Conservation (phyloP, 64 coral and sea anemone species). For the Dendrophyllia cribrosa region DNA sequence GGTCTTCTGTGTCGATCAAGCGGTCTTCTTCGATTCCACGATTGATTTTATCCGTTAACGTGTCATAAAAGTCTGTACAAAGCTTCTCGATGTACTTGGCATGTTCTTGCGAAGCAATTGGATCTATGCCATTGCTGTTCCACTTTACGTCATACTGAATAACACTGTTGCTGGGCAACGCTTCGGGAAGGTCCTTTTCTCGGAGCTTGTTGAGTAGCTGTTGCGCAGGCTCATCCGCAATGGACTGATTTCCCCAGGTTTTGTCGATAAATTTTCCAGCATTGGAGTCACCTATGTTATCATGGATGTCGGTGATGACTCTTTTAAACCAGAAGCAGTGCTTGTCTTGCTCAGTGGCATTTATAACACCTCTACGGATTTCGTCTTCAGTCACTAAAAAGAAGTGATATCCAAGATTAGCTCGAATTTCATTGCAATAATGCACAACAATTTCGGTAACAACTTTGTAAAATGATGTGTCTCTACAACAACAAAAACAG, state of each 20-base stretch:
- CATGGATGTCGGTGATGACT: slow-evolving; percentile 74
- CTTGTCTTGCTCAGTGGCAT: slow-evolving; percentile 52
- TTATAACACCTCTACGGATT: slow-evolving; percentile 91
- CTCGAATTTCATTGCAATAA: too few species aligned
- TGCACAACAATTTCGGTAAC: too few species aligned
- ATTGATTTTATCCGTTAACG: slow-evolving; percentile 68
- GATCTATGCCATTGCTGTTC: slow-evolving; percentile 87
- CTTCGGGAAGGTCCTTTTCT: slow-evolving; percentile 78
- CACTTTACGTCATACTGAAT: slow-evolving; percentile 88
- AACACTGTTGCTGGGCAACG: slow-evolving; percentile 52
- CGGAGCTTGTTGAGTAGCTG: slow-evolving; percentile 55
- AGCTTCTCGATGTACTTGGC: slow-evolving; percentile 88
- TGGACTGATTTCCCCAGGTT: slow-evolving; percentile 75
- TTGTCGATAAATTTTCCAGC: slow-evolving; percentile 93
- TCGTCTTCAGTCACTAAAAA: slow-evolving; percentile 96
- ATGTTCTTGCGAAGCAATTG: slow-evolving; percentile 73
- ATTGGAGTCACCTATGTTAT: slow-evolving; percentile 60
- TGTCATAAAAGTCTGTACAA: slow-evolving; percentile 78
- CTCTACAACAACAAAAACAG: too few species aligned
- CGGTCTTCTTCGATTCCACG: slow-evolving; percentile 71
- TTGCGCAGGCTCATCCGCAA: slow-evolving; percentile 79
- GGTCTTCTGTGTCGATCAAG: slow-evolving; percentile 60
- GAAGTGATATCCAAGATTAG: neutral
- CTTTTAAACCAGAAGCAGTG: slow-evolving; percentile 97
- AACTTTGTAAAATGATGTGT: too few species aligned